Conservation (phyloP, 1,140 invertebrate genomes). For the Drosophila varians region DNA sequence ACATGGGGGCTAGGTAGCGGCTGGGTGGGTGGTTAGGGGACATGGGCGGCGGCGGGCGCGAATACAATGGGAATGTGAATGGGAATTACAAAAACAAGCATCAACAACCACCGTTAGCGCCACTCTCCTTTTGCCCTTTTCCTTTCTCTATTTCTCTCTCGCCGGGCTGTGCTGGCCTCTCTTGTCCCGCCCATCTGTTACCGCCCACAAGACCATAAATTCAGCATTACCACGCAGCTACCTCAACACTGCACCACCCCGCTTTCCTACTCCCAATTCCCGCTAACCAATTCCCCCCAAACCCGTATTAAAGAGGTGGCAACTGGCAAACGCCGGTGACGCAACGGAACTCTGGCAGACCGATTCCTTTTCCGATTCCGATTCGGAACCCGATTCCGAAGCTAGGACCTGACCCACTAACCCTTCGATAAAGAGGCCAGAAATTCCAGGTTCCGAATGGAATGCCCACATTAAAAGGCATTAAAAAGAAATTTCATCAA, state of each 20-base stretch:
- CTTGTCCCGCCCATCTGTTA: conserved; percentile 8
- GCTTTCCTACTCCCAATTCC: background rate
- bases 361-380: conserved; percentile 10
- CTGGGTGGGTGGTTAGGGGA: background rate
- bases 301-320: conserved; percentile 28
- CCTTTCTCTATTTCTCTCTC: background rate
- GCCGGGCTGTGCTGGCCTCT: background rate
- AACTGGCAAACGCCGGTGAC: conserved; percentile 57
- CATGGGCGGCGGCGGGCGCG: conserved; percentile 6
- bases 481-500: background rate
- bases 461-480: background rate
- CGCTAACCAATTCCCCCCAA: background rate
- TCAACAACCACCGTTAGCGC: conserved; percentile 62
- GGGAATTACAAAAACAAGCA: conserved; percentile 73
- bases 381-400: conserved; percentile 7
- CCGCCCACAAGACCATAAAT: conserved; percentile 62
- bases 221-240: conserved; percentile 65
- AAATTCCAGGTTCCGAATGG: conserved; percentile 1
- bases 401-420: conserved; percentile 39
- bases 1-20: background rate
- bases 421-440: conserved; percentile 6
- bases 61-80: conserved; percentile 59
- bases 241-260: conserved; percentile 54
- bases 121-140: conserved; percentile 20
- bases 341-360: conserved; percentile 67